These are phyloP conservation scores for Reticulitermes speratus DNA, from an alignment of 1,140 invertebrate genomes.

Conservation along the genomic window DNA sequence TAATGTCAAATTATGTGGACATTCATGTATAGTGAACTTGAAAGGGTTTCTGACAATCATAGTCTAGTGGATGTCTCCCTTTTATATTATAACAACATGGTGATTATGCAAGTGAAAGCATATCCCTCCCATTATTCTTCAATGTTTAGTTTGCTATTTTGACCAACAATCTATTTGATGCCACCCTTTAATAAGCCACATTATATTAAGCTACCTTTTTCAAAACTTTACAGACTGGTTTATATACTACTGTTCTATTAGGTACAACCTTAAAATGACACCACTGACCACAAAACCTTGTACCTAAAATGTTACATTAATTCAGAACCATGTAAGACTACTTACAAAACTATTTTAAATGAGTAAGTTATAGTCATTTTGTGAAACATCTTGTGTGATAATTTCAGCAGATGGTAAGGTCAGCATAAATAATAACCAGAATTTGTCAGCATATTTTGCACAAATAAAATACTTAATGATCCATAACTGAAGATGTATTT, in stretches of 20 bases:
- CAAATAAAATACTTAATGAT: background rate
- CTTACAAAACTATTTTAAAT: background rate
- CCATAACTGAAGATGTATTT: background rate
- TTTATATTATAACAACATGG: background rate
- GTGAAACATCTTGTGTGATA: background rate
- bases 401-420: background rate
- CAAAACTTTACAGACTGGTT: background rate
- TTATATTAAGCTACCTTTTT: background rate
- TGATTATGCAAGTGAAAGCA: no score
- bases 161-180: background rate
- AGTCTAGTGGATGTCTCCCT: background rate
- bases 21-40: no score
- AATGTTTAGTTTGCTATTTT: background rate
- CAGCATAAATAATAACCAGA: background rate
- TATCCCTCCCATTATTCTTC: background rate
- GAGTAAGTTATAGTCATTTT: background rate
- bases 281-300: background rate
- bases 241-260: background rate
- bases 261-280: background rate
- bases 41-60: background rate
- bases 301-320: background rate
- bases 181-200: background rate
- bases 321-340: background rate
- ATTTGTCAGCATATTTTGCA: background rate
- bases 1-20: no score